These are phyloP conservation scores for Sula dactylatra DNA, from an alignment of 2,113 vertebrate genomes.

Conservation along the genomic window DNA sequence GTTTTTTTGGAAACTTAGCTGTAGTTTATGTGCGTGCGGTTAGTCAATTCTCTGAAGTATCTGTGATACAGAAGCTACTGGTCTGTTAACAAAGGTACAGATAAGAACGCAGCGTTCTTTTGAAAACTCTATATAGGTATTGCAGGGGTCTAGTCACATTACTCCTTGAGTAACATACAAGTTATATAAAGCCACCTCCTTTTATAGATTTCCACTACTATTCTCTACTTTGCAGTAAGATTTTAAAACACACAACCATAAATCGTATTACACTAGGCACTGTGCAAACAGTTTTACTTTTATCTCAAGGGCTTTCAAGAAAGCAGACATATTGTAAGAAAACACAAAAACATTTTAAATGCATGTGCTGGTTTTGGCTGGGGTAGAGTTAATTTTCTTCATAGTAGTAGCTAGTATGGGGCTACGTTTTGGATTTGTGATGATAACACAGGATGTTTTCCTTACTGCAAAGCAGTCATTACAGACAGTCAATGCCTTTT, in stretches of 20 bases:
- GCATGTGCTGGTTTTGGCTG: background rate
- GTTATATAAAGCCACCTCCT: background rate
- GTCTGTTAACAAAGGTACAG: background rate
- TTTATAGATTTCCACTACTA: background rate
- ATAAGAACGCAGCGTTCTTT: background rate
- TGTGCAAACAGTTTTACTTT: background rate
- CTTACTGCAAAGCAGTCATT: fast-evolving
- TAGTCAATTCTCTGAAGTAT: background rate
- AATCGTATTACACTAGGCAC: no score
- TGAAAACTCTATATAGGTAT: background rate
- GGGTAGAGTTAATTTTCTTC: background rate
- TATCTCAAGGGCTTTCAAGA: background rate
- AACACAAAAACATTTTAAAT: background rate
- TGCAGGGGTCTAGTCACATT: background rate
- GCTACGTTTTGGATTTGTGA: background rate
- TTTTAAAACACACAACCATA: background rate
- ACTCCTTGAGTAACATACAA: background rate
- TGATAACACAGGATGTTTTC: background rate
- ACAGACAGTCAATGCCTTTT: background rate
- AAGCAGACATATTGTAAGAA: background rate
- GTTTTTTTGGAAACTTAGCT: background rate
- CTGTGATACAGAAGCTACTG: background rate
- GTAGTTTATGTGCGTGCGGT: background rate
- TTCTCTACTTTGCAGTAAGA: background rate
- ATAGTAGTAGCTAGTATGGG: background rate